Evolutionary conservation across 1,140 invertebrate genomes (phyloP), one percentile per base, ranked within the genome.

Genomic region (Matsumurasca onukii): DNA sequence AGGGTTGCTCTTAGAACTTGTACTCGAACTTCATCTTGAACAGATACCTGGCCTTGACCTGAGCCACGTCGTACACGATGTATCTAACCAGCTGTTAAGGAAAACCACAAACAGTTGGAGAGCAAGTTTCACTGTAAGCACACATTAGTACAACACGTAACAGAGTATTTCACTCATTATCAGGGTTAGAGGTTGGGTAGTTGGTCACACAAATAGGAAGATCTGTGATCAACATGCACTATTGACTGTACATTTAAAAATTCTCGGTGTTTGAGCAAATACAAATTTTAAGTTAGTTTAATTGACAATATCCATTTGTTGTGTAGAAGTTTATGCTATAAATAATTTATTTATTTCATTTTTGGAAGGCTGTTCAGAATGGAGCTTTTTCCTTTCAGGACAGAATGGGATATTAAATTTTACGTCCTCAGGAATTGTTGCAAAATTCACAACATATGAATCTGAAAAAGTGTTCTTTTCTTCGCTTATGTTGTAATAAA

Each of bases 41-140:
- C 66, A 95, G 79, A 76, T 95, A 96, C 73, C 91, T 86, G 15
- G 91, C 83, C 73, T 93, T 91, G 1, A 95, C 90, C 79, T 97
- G 95, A 30, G 91, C 91, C 31, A 92, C 86, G 79, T 97, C 94
- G 75, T 97, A 97, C 0, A 97, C 93, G 76, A 97, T 94, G 76
- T 88, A 94, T 82, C 87, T 88, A 80, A 74, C 70, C 71, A 68
- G 66, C 69, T 48, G 62, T 71, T 84, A 80, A 84, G 81, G 80
- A 80, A 83, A 83, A 74, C 49, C 55, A n/a, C 24, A 1, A n/a
- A 64, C 3, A 31, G 61, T 3, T 31, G 22, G 9, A 31, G 2
- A 29, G 12, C 17, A 25, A 66, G 61, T 61, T 15, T 45, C 5
- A 65, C 29, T 29, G 51, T 24, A 61, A 72, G 2, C 24, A 69